phyloP scores from a whole-genome alignment of 2,888 invertebrate species.

The Cerastis rubricosa region DNA sequence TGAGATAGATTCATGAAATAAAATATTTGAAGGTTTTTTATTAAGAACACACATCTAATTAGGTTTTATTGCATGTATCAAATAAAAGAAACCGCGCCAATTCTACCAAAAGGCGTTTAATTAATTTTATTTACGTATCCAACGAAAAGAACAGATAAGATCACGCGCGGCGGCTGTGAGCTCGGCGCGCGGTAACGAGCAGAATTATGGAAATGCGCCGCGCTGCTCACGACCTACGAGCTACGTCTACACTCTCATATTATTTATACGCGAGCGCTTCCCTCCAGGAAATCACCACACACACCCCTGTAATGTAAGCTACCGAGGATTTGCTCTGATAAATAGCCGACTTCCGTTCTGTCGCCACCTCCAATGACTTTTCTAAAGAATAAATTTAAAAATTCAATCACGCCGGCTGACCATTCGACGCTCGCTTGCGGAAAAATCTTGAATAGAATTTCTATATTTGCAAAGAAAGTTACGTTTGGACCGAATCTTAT shows the following conservation, averaged over 20 bases:
- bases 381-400: constrained; percentile 65
- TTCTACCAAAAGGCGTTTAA: constrained; percentile 67
- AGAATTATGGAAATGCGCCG: constrained; percentile 85
- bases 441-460: constrained; percentile 52
- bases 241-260: constrained; percentile 67
- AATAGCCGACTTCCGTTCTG: constrained; percentile 71
- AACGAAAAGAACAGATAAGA: constrained; percentile 76
- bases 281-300: constrained; percentile 74
- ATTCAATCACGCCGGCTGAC: constrained; percentile 64
- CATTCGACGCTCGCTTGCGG: constrained; percentile 43
- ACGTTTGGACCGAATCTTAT: constrained; percentile 39
- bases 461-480: constrained; percentile 53
- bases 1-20: not conserved
- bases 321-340: constrained; percentile 73
- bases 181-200: constrained; percentile 78
- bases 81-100: constrained; percentile 33
- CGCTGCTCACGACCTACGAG: constrained; percentile 63
- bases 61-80: constrained; percentile 34
- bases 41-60: constrained; percentile 21
- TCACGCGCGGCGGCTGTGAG: constrained; percentile 65
- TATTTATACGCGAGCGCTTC: constrained; percentile 78
- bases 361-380: constrained; percentile 63
- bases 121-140: constrained; percentile 77
- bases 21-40: constrained; percentile 16
- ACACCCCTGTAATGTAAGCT: constrained; percentile 69